Conservation (phyloP, 2,797 vertebrate species). For the Periparus ater region DNA sequence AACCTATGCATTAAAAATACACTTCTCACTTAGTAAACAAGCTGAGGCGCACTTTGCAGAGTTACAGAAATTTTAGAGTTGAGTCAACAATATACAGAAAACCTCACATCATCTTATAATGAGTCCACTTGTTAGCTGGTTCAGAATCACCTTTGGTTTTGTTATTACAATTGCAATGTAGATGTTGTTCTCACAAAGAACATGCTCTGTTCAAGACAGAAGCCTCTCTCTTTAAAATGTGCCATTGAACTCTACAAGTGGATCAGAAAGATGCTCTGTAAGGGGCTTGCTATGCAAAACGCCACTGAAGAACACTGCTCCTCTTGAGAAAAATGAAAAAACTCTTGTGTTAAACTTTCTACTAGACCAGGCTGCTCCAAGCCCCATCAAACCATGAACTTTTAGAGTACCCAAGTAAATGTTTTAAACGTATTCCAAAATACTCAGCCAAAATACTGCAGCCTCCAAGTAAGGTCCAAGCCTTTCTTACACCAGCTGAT, state of each 20-base stretch:
- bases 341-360: neutral
- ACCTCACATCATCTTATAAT: neutral
- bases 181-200: neutral
- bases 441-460: neutral
- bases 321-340: neutral
- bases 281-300: neutral
- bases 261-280: neutral
- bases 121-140: neutral
- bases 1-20: neutral
- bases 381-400: neutral
- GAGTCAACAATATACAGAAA: constrained; percentile 34
- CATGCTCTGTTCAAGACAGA: neutral
- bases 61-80: constrained; percentile 10
- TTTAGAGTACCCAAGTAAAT: neutral
- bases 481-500: neutral
- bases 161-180: neutral
- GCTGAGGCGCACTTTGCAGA: neutral
- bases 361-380: neutral
- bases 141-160: constrained; percentile 18
- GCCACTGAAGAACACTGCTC: neutral
- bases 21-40: neutral
- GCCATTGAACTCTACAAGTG: neutral
- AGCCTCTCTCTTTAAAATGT: neutral
- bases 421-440: neutral
- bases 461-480: neutral